phyloP scores from a whole-genome alignment of 2,113 vertebrate species.

The Tragulus kanchil region DNA sequence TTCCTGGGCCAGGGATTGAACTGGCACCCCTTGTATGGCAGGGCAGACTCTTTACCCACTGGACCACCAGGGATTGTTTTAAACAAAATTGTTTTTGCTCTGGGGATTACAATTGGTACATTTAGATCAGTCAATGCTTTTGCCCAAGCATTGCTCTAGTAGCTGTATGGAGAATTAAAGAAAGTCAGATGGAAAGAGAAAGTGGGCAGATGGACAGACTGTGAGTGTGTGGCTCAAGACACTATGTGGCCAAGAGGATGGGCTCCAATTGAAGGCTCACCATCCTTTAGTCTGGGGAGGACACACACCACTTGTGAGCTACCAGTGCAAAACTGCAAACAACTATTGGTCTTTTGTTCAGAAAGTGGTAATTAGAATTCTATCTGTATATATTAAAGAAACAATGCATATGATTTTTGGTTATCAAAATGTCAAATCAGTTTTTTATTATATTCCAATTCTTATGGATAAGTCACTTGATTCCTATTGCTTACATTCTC shows the following conservation, averaged over 20 bases:
- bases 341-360: neutral
- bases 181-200: conserved; percentile 52
- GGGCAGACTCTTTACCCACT: no score
- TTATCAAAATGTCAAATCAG: conserved; percentile 16
- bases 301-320: neutral
- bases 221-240: neutral
- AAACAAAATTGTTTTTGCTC: conserved; percentile 48
- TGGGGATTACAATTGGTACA: conserved; percentile 1
- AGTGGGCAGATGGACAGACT: neutral
- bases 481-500: neutral
- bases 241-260: neutral
- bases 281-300: neutral
- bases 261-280: neutral
- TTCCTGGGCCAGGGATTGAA: no score
- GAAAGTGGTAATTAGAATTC: neutral
- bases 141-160: neutral
- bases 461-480: neutral
- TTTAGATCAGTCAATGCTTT: conserved; percentile 58
- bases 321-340: neutral
- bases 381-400: neutral
- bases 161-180: conserved; percentile 23
- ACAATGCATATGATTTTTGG: neutral
- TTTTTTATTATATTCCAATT: neutral
- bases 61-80: neutral
- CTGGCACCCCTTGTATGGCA: no score